These are phyloP conservation scores for Drosophila rubida DNA, from an alignment of 2,888 invertebrate species.

Conservation along the genomic window DNA sequence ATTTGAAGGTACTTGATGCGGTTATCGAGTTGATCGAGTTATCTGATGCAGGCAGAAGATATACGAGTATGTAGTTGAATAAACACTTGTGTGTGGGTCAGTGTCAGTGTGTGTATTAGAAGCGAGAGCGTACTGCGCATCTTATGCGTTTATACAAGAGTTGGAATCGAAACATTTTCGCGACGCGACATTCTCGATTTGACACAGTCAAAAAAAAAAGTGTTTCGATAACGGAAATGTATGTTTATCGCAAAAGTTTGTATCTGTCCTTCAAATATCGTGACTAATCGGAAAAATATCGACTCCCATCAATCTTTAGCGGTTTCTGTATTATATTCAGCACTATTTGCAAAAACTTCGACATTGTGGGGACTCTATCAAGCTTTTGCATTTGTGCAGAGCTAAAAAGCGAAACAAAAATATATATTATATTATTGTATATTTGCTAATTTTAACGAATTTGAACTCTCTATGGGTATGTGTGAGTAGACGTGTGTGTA, in stretches of 20 bases:
- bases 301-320: constrained; percentile 10
- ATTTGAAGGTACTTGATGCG: constrained; percentile 81
- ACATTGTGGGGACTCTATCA: constrained; percentile 54
- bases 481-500: constrained; percentile 27
- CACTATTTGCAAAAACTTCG: constrained; percentile 45
- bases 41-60: constrained; percentile 44
- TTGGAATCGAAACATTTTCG: neutral
- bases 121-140: constrained; percentile 45
- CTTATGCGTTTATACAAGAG: constrained; percentile 23
- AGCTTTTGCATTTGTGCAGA: constrained; percentile 43
- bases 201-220: constrained; percentile 15
- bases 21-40: constrained; percentile 45
- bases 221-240: constrained; percentile 18
- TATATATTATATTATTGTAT: constrained; percentile 13
- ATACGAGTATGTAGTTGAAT: constrained; percentile 17
- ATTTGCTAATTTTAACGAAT: constrained; percentile 41
- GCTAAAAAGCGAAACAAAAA: constrained; percentile 27
- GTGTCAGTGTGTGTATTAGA: constrained; percentile 27
- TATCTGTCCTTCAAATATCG: constrained; percentile 2
- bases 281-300: neutral
- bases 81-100: neutral
- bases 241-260: constrained; percentile 7
- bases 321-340: neutral
- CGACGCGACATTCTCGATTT: constrained; percentile 2
- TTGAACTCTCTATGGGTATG: constrained; percentile 34